Conservation (phyloP, 2,797 vertebrate genomes). For the Balearica regulorum region DNA sequence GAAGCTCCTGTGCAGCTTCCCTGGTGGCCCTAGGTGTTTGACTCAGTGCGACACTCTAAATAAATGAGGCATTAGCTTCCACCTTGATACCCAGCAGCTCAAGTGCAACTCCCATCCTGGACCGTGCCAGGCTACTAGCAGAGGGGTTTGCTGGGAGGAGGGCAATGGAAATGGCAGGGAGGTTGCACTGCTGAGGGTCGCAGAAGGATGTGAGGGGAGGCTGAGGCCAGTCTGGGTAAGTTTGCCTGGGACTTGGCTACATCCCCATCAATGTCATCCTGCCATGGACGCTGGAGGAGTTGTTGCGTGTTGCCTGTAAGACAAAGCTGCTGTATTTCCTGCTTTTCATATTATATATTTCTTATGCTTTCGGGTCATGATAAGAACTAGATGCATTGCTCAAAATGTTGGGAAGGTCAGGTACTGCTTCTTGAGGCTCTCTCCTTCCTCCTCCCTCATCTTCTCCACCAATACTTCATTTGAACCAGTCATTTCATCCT, state of each 20-base stretch:
- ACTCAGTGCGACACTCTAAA: background rate
- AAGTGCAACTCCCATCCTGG: background rate
- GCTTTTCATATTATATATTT: background rate
- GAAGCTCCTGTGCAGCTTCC: background rate
- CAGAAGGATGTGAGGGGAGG: background rate
- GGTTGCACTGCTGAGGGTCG: background rate
- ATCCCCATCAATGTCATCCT: background rate
- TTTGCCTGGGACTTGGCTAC: background rate
- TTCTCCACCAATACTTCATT: background rate
- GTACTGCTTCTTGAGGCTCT: background rate
- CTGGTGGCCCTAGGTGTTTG: background rate
- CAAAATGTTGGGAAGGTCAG: background rate
- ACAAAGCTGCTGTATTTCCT: background rate
- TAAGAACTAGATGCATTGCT: background rate
- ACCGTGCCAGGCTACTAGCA: background rate
- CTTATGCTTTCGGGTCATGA: background rate
- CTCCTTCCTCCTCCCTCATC: background rate
- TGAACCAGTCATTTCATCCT: background rate
- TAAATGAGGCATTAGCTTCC: background rate
- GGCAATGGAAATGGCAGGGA: rapidly evolving
- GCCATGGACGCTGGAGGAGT: background rate
- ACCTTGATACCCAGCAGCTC: background rate
- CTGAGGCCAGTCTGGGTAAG: background rate
- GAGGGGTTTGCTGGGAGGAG: background rate
- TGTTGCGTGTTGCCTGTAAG: background rate